These are phyloP conservation scores for Pseudorhiza aurosa DNA, from an alignment of 30 jellyfish, hydroid and myxozoan species.

Conservation along the genomic window DNA sequence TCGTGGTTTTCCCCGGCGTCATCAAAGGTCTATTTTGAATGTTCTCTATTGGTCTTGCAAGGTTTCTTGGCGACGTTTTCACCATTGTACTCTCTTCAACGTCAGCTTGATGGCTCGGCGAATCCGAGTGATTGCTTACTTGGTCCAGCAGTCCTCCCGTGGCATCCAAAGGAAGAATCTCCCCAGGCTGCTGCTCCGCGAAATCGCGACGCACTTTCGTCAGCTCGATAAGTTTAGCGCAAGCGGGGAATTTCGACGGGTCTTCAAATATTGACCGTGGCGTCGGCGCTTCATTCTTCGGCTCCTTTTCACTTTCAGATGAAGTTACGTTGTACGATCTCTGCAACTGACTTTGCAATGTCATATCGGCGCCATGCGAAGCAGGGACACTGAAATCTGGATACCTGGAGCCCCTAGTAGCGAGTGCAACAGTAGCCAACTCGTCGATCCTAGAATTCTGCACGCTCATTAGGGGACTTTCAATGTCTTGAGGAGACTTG, in stretches of 20 bases:
- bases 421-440: conserved; percentile 55
- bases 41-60: background rate
- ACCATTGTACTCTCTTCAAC: background rate
- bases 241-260: conserved; percentile 92
- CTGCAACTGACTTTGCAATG: background rate
- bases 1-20: background rate
- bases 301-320: background rate
- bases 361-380: background rate
- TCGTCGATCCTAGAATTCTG: conserved; percentile 48
- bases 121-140: conserved; percentile 2
- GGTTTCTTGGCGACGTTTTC: background rate
- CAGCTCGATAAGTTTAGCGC: conserved; percentile 89
- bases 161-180: conserved; percentile 36
- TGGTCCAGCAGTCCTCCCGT: background rate
- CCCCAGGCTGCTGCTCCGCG: conserved; percentile 26
- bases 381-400: background rate
- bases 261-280: conserved; percentile 62
- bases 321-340: background rate
- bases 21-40: background rate
- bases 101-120: background rate
- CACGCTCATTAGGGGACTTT: conserved; percentile 1
- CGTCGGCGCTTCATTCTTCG: background rate
- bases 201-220: conserved; percentile 78
- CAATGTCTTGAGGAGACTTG: background rate
- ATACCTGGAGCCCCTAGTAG: conserved; percentile 14